phyloP scores from a whole-genome alignment of 2,113 vertebrate species.

The Naja naja region DNA sequence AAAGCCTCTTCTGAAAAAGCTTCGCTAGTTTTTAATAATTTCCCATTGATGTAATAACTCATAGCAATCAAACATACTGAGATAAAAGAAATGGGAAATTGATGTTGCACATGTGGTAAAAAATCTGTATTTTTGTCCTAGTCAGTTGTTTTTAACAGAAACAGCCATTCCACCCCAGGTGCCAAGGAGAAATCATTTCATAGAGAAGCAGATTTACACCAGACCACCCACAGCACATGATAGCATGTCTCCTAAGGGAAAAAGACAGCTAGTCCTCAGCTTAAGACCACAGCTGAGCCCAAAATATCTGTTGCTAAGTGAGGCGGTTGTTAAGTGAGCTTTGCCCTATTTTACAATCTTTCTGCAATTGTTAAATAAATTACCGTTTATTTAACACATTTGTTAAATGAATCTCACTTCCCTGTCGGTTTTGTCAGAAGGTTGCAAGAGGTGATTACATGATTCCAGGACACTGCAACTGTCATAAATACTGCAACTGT shows the following conservation, averaged over 20 bases:
- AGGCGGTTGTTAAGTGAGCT: background rate
- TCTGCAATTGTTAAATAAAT: background rate
- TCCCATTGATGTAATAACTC: constrained; percentile 16
- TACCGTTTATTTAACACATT: background rate
- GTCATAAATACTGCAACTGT: background rate
- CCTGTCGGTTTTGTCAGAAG: background rate
- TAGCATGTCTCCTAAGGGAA: background rate
- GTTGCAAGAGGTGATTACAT: too few relatives aligned
- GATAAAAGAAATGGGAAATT: background rate
- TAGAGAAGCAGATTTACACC: background rate
- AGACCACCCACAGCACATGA: background rate
- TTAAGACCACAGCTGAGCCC: background rate
- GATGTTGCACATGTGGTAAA: background rate
- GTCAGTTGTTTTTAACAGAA: background rate
- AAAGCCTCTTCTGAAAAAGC: background rate
- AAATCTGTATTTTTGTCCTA: background rate
- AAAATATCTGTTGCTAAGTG: background rate
- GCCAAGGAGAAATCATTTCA: background rate
- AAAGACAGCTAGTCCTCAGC: background rate
- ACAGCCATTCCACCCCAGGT: background rate
- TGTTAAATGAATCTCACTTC: background rate
- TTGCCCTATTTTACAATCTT: background rate
- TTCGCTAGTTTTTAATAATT: constrained; percentile 28
- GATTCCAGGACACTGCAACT: background rate
- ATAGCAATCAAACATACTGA: background rate